These are phyloP conservation scores for Akabosia matsudoensis DNA, from an alignment of 1,140 invertebrate genomes.

Conservation along the genomic window DNA sequence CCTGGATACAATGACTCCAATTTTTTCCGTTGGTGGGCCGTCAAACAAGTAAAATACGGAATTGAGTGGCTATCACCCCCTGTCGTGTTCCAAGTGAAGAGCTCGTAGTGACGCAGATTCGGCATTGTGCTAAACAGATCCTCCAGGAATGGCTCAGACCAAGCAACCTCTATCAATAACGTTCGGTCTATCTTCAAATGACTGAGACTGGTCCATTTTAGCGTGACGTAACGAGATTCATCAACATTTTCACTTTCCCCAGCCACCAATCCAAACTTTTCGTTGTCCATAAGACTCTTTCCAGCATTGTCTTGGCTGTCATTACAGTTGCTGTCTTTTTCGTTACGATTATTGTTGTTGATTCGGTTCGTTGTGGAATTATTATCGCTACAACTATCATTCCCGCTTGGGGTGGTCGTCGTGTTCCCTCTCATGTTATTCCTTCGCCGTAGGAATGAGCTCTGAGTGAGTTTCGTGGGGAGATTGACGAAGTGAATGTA, in stretches of 20 bases:
- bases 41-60: conserved; percentile 27
- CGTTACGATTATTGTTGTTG: background rate
- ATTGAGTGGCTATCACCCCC: conserved; percentile 20
- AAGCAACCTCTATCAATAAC: conserved; percentile 18
- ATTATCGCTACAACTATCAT: background rate
- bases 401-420: background rate
- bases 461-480: conserved; percentile 24
- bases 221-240: too few relatives aligned
- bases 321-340: background rate
- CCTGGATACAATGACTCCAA: conserved; percentile 15
- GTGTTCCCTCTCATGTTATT: too few relatives aligned
- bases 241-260: background rate
- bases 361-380: background rate
- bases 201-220: conserved; percentile 1
- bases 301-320: background rate
- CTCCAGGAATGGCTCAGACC: conserved; percentile 20
- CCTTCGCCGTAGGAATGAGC: conserved; percentile 1
- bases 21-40: background rate
- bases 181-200: conserved; percentile 32
- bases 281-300: background rate
- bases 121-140: conserved; percentile 30
- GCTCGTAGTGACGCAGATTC: conserved; percentile 27
- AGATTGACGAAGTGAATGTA: conserved; percentile 35
- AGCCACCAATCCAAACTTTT: too few relatives aligned
- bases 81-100: conserved; percentile 34